Evolutionary conservation across 2,113 vertebrate genomes (phyloP).

Genomic region (Oophaga pumilio): DNA sequence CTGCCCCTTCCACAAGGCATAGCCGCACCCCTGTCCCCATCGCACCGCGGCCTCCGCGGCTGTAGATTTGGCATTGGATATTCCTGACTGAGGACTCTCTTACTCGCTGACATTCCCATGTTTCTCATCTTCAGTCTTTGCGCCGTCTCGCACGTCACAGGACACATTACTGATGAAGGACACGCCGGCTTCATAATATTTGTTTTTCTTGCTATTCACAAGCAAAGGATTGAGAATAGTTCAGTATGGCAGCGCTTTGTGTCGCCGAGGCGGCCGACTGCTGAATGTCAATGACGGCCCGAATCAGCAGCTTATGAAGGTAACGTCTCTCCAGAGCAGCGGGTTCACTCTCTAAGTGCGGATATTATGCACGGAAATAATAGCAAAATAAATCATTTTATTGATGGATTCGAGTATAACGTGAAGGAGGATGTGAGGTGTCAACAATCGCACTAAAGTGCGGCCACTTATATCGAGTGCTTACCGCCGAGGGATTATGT

Average conservation of each 20-base stretch:
- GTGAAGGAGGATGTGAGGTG: background rate
- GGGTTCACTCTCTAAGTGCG: background rate
- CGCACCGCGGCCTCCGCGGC: too few species aligned
- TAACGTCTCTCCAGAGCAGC: background rate
- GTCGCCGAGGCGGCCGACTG: conserved; percentile 20
- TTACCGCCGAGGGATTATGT: background rate
- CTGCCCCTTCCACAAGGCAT: too few species aligned
- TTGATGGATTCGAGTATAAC: background rate
- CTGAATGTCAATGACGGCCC: conserved; percentile 26
- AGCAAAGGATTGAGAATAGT: conserved; percentile 1
- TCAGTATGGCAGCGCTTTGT: background rate
- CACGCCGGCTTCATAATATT: background rate
- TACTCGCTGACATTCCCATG: too few species aligned
- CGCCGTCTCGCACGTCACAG: background rate
- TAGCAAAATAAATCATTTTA: background rate
- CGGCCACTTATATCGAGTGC: background rate
- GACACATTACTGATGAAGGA: conserved; percentile 10
- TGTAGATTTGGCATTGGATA: too few species aligned
- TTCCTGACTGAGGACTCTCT: too few species aligned
- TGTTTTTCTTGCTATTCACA: conserved; percentile 11
- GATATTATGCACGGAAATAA: background rate
- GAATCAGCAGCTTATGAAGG: background rate
- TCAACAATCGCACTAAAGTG: background rate
- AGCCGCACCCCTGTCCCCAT: too few species aligned
- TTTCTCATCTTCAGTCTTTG: background rate